Evolutionary conservation across 2,888 invertebrate species (phyloP), one percentile per base, ranked within the genome.

Genomic region (Steromphala cineraria): DNA sequence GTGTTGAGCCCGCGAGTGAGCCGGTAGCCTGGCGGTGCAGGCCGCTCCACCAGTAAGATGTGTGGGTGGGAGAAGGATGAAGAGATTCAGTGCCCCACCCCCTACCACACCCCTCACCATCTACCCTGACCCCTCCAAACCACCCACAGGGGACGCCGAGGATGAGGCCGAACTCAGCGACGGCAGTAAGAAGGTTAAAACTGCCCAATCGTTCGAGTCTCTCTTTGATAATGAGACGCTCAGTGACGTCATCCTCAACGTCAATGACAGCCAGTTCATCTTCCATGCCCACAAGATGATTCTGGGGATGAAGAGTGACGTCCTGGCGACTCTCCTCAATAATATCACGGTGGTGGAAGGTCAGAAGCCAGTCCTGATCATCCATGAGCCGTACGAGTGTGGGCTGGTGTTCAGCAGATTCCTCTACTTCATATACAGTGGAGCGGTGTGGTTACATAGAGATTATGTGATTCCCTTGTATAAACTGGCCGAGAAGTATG

Each of bases 341-440:
- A 87, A 88, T 53, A 46, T 89, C 24, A 82, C 84, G 0, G 62
- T 46, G 3, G 80, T 53, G 36, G 78, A 76, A n/a, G 74, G 75
- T 7, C 85, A 83, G 67, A 85, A 85, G 28, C 90, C 89, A 0
- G 83, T 87, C 24, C 79, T 91, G 78, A 84, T 85, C 82, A 83
- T 91, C 28, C 87, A 87, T 24, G 92, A 92, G 79, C 82, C 85
- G 36, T 81, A 85, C 0, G 92, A 92, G 78, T 92, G 92, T 86
- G 88, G 88, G 56, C 87, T 84, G 21, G 90, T 91, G 67, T 92
- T 93, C 83, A 89, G 91, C 21, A 86, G 91, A 15, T 92, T 93
- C 83, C 86, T 93, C 36, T 91, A 91, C 79, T 93, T 92, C 79
- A 89, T 92, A 67, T 93, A 93, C 84, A 91, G 92, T 78, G 92